These are phyloP conservation scores for Danio albolineatus DNA, from an alignment of 2,797 vertebrate genomes.

Conservation along the genomic window DNA sequence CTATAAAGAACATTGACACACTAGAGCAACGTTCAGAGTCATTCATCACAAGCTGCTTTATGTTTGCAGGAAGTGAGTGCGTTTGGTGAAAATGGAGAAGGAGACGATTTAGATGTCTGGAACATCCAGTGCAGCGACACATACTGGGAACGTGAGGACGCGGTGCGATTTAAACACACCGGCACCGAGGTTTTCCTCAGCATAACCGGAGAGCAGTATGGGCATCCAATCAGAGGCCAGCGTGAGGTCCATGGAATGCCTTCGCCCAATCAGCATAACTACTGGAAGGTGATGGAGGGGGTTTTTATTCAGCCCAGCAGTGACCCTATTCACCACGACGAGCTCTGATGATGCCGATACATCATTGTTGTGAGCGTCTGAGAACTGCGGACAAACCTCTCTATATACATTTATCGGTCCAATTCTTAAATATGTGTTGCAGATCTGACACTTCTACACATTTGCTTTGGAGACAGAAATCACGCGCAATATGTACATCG, in stretches of 20 bases:
- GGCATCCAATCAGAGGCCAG: constrained; percentile 93
- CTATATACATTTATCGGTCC: constrained; percentile 19
- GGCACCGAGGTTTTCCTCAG: constrained; percentile 92
- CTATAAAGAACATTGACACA: too few species aligned
- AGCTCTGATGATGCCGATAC: constrained; percentile 81
- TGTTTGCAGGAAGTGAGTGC: constrained; percentile 92
- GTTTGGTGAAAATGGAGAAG: constrained; percentile 95
- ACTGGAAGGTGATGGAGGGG: constrained; percentile 95
- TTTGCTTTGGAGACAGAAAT: not conserved
- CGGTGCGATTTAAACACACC: constrained; percentile 89
- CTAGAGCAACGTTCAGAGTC: too few species aligned
- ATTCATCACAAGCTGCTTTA: not conserved
- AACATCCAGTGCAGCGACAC: constrained; percentile 87
- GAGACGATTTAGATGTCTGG: constrained; percentile 95
- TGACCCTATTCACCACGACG: constrained; percentile 82
- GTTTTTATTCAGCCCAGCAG: constrained; percentile 91
- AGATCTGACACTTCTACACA: not conserved
- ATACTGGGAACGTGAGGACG: constrained; percentile 89
- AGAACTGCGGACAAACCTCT: not conserved
- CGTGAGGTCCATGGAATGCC: constrained; percentile 92
- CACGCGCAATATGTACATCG: not conserved
- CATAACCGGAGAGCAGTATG: constrained; percentile 93
- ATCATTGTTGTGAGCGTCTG: not conserved
- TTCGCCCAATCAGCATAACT: constrained; percentile 85
- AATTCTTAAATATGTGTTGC: not conserved